Evolutionary conservation across 92 coral and sea anemone genomes (phyloP), one percentile per base, ranked within the genome.

Genomic region (Umimayanthus kanabou): DNA sequence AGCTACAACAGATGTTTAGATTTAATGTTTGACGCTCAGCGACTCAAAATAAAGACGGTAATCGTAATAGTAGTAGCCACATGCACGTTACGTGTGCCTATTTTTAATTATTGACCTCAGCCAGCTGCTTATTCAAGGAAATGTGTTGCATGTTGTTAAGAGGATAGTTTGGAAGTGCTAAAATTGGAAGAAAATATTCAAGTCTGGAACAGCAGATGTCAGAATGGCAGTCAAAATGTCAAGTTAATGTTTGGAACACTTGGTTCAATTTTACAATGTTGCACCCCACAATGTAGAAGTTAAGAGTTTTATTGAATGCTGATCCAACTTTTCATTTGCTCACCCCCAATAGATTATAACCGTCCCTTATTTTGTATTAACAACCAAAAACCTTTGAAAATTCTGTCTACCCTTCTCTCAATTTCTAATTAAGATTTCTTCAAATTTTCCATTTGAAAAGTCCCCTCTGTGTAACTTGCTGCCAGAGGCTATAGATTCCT

Each of bases 101-200:
- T 39, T 39, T 39, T 67, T 18, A 6, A 67, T 50, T 50, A 67
- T 67, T 67, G 73, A 67, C 26, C 58, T 50, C 73, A 70, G 74
- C 39, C 30, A 29, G 74, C 3, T 70, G 74, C 74, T 70, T 70
- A n/a, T 70, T 70, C 74, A 70, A 70, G 74, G 74, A 70, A 70
- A 70, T 70, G 74, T 70, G 74, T 70, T 70, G 3, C 13, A 23
- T 70, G 33, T 70, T 26, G 39, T 70, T 70, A 70, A 70, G 37
- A 70, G 22, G 74, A 16, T 70, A 5, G 74, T 70, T 26, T 70
- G 25, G 8, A 45, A 45, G 49, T 43, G 8, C 49, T 6, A 25
- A 25, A 69, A 69, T 23, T 67, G 73, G 73, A 18, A 67, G 73
- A 67, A 25, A 25, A 69, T 15, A 69, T 69, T 29, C 74, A 69